These are phyloP conservation scores for Rhabdomys pumilio DNA, from an alignment of 2,797 vertebrate genomes.

Conservation along the genomic window DNA sequence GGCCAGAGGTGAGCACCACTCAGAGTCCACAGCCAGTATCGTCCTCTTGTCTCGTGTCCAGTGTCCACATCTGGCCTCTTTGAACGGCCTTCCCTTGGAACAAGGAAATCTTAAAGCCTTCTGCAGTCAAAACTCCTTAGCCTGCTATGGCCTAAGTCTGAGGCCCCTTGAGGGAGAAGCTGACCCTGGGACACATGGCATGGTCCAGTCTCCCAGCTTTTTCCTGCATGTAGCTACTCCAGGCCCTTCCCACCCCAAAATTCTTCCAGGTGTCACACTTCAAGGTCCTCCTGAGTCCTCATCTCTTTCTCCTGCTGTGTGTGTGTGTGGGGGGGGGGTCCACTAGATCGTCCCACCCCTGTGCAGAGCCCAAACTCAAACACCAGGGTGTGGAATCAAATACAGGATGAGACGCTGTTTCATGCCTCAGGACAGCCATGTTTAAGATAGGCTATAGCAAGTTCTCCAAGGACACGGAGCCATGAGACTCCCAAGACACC, in stretches of 20 bases:
- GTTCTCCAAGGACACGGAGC: rapidly evolving
- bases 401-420: not conserved
- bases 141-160: too few species aligned
- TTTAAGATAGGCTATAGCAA: not conserved
- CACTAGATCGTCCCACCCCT: rapidly evolving
- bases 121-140: not conserved
- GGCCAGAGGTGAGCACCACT: not conserved
- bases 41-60: not conserved
- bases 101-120: not conserved
- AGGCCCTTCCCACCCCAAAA: too few species aligned
- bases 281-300: rapidly evolving
- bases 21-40: not conserved
- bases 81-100: rapidly evolving
- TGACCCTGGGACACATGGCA: not conserved
- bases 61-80: not conserved
- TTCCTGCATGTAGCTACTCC: not conserved
- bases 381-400: not conserved
- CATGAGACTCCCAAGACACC: rapidly evolving
- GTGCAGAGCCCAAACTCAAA: rapidly evolving
- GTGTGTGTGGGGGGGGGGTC: too few species aligned
- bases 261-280: not conserved
- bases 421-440: not conserved
- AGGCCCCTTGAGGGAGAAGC: not conserved
- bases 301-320: rapidly evolving
- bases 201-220: not conserved